These are phyloP conservation scores for Sebastolobus alascanus DNA, from an alignment of 2,797 vertebrate genomes.

Conservation along the genomic window DNA sequence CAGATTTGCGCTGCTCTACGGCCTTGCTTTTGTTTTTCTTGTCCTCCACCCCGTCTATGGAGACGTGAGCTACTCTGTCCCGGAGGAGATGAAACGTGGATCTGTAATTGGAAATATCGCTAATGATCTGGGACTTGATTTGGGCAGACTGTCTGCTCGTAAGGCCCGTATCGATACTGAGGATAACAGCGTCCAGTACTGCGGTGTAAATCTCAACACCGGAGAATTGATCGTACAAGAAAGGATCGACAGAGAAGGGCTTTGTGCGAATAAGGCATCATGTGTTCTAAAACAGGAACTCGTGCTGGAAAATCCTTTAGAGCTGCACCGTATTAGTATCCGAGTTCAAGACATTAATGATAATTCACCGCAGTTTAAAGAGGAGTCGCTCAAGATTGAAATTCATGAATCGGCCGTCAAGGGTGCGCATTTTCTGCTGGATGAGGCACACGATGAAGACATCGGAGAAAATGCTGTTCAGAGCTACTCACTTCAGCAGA, in stretches of 20 bases:
- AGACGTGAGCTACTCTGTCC: slow-evolving; percentile 46
- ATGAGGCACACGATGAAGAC: slow-evolving; percentile 80
- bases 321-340: slow-evolving; percentile 78
- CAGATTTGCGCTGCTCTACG: neutral
- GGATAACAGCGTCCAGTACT: slow-evolving; percentile 37
- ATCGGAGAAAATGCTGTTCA: slow-evolving; percentile 77
- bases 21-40: slow-evolving; percentile 33
- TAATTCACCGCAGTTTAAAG: slow-evolving; percentile 80
- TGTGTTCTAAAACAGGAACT: slow-evolving; percentile 82
- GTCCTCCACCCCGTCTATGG: neutral
- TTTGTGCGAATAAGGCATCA: slow-evolving; percentile 66
- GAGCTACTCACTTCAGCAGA: slow-evolving; percentile 45
- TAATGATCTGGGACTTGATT: slow-evolving; percentile 67
- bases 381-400: slow-evolving; percentile 73
- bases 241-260: slow-evolving; percentile 72
- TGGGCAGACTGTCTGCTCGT: slow-evolving; percentile 47
- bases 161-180: slow-evolving; percentile 69
- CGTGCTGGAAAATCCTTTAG: slow-evolving; percentile 81
- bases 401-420: slow-evolving; percentile 66
- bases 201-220: slow-evolving; percentile 53
- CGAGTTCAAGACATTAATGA: slow-evolving; percentile 85
- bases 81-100: slow-evolving; percentile 61
- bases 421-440: slow-evolving; percentile 73
- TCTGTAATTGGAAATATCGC: slow-evolving; percentile 66
- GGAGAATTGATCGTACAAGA: slow-evolving; percentile 66